A percentile compares a stretch with the other conserved stretches of the same genome.
Conservation (phyloP, 64 coral and sea anemone genomes). For the Astreopora myriophthalma region DNA sequence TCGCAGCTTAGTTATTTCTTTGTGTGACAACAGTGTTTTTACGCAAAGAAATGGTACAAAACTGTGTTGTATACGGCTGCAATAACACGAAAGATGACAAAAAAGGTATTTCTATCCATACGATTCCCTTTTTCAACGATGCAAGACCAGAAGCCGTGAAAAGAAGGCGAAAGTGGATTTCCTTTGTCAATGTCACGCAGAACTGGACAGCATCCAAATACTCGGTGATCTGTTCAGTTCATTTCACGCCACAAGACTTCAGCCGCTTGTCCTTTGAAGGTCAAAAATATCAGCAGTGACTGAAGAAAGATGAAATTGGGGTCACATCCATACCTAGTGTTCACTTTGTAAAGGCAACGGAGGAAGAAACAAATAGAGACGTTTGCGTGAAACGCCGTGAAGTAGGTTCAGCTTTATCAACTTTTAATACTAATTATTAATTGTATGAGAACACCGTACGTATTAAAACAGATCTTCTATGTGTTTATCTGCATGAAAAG, state of each 20-base stretch:
- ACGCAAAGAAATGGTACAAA: background rate
- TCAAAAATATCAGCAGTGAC: background rate
- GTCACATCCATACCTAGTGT: background rate
- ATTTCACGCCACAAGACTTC: background rate
- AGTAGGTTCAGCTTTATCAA: background rate
- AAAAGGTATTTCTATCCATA: slow-evolving; percentile 15
- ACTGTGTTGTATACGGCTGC: background rate
- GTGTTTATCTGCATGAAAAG: background rate
- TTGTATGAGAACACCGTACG: background rate
- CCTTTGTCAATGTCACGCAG: too few species aligned
- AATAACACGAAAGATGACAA: background rate
- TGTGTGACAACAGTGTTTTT: background rate
- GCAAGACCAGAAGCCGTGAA: background rate
- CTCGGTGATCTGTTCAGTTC: background rate
- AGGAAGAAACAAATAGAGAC: background rate
- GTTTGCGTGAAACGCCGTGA: background rate
- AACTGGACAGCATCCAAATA: background rate
- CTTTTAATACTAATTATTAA: too few species aligned
- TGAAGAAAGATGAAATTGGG: background rate
- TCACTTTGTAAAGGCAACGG: background rate
- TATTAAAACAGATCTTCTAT: background rate
- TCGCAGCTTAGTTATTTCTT: background rate
- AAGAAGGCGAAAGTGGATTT: too few species aligned
- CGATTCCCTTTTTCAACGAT: slow-evolving; percentile 9
- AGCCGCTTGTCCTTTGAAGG: background rate